phyloP scores from a whole-genome alignment of 2,888 invertebrate species.

The Drosophila kokeensis region DNA sequence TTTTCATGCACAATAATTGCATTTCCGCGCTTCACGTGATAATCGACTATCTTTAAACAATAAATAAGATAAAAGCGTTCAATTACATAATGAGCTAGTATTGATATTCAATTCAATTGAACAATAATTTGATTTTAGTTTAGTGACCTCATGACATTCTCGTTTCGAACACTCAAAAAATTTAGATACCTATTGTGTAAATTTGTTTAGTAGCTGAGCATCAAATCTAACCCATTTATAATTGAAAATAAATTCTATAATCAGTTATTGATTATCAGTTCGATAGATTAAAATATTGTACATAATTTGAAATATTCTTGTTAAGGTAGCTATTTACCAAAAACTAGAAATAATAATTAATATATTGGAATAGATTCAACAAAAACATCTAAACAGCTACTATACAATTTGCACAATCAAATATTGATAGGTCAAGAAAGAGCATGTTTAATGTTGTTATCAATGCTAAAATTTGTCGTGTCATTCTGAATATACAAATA shows the following conservation, averaged over 20 bases:
- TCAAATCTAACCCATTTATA: not conserved
- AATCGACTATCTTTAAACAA: constrained; percentile 54
- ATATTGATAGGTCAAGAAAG: not conserved
- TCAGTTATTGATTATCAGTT: not conserved
- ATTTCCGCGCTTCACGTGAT: constrained; percentile 62
- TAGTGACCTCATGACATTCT: not conserved
- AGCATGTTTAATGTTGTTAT: not conserved
- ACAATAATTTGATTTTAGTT: constrained; percentile 16
- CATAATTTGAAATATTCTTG: not conserved
- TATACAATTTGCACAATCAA: not conserved
- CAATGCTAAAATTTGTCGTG: not conserved
- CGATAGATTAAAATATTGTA: not conserved
- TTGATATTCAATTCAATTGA: constrained; percentile 5
- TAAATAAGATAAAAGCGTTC: constrained; percentile 52
- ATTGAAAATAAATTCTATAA: not conserved
- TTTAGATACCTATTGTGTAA: not conserved
- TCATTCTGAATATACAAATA: not conserved
- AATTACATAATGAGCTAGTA: not conserved
- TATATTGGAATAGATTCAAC: constrained; percentile 8
- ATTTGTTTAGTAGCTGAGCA: not conserved
- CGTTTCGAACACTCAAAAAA: not conserved
- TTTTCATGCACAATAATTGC: constrained; percentile 60
- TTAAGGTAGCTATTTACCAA: not conserved
- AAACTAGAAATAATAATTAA: not conserved
- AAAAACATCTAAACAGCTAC: not conserved